Evolutionary conservation across 2,797 vertebrate species (phyloP), one percentile per base, ranked within the genome.

Genomic region (Heterohyrax brucei): DNA sequence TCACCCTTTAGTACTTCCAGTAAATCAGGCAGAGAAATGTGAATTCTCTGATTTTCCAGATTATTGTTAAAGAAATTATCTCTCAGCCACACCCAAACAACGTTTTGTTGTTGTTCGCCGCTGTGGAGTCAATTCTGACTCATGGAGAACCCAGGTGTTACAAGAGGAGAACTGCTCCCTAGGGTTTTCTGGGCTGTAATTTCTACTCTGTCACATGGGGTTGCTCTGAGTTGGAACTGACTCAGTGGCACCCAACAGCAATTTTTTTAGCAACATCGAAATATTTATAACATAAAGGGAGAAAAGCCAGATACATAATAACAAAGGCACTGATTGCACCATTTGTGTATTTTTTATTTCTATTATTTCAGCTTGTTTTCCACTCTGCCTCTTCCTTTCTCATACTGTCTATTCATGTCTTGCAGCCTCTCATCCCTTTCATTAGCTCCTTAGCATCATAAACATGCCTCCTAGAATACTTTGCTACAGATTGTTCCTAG

Each of bases 61-160:
- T 83, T 61, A 64, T 59, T 77, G 56, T 93, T 46, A 61, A 91
- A 92, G n/a, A 91, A 66, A 62, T 48, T 39, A 46, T 70, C 59
- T 76, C 39, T 80, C 61, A 72, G 53, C 72, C 24, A 56, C 46
- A 68, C 76, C 39, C 59, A n/a, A 3, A 16, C 53, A 56, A 56
- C 18, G 53, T 56, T 56, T 56, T 56, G 53, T 13, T 56, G 53
- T 56, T 53, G 50, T 53, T 39, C 18, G 14, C 18, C 14, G 53
- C 53, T 16, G 4, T 16, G 53, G 53, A 56, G 53, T 56, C 53
- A 56, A 56, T 56, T 56, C 53, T 56, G 12, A 16, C 53, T 56
- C 13, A 16, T 56, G 53, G 53, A 56, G 13, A 56, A 13, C 53
- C 53, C 53, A 56, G 13, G 53, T 56, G 53, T 13, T 56, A 56